These are phyloP conservation scores for Ochropleura plecta DNA, from an alignment of 2,888 invertebrate genomes.

Conservation along the genomic window DNA sequence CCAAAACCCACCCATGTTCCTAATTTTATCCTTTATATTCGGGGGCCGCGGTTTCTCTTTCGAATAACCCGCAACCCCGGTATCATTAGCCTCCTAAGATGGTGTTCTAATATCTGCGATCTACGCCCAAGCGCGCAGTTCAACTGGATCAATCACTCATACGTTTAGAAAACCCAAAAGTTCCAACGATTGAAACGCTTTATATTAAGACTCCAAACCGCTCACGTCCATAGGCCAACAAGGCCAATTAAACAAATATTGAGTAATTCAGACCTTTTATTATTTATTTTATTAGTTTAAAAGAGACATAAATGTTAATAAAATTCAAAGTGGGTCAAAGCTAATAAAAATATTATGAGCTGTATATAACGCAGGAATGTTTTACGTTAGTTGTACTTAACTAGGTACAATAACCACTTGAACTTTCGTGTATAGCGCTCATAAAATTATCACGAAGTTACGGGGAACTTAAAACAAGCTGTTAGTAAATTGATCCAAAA, in stretches of 20 bases:
- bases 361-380: constrained; percentile 68
- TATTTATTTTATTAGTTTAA: constrained; percentile 59
- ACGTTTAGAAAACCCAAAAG: not conserved
- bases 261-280: constrained; percentile 41
- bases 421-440: constrained; percentile 85
- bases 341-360: constrained; percentile 66
- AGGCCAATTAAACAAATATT: constrained; percentile 17
- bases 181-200: not conserved
- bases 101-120: not conserved
- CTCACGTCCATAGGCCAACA: not conserved
- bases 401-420: constrained; percentile 74
- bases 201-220: not conserved
- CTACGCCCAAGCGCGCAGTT: not conserved
- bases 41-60: too few relatives aligned
- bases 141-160: not conserved
- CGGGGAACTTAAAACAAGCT: constrained; percentile 83
- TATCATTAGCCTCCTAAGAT: too few relatives aligned
- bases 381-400: constrained; percentile 66
- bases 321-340: constrained; percentile 75
- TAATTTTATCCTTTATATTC: too few relatives aligned
- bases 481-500: constrained; percentile 83
- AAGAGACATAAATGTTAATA: constrained; percentile 65
- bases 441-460: constrained; percentile 86
- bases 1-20: too few relatives aligned
- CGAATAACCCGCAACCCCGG: too few relatives aligned